Base-by-base conservation (phyloP, 1,140 invertebrate genomes). In the Diachasma alloeum region DNA sequence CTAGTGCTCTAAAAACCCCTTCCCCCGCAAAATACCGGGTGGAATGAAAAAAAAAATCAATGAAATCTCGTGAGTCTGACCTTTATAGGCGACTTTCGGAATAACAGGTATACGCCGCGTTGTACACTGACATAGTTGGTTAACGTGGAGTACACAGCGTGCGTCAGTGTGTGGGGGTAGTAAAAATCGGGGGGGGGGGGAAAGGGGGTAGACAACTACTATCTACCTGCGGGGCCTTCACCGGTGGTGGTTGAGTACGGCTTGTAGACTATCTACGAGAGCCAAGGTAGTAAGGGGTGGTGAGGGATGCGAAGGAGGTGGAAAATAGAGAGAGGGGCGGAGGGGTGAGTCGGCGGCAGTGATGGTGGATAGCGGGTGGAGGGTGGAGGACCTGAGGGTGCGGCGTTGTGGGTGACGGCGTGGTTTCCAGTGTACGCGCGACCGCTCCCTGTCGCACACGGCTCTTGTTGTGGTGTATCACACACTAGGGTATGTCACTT, bases 371-470 rank as follows among this genome's bases (percentile, higher is more conserved):
- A 81, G 80, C 15, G 75, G 39, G 75, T 78, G 69, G 83, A 80
- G 80, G 78, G 79, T 77, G 79, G 79, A 76, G 79, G 74, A 78
- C 22, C 59, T 66, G 24, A 73, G 74, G 78, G 72, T 74, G 79
- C 77, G 81, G 74, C 69, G 72, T 71, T 69, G 77, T 48, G 73
- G 48, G 74, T 76, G 53, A 74, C 73, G 80, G 77, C 72, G 76
- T 76, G 75, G 79, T 79, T 82, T 84, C 81, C 84, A 88, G 87
- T 87, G 81, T 88, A 86, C 84, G 84, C 85, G 84, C 87, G 86
- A 83, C 86, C 87, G 87, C 87, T 89, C 87, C 87, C 87, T 85
- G 84, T 85, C 83, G 85, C 84, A 85, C 83, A 87, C 85, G 80
- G 37, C 42, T 75, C 71, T 75, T 37, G 17, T 26, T 42, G 11